Base-by-base conservation (phyloP, 2,888 invertebrate genomes). In the Acleris sparsana region DNA sequence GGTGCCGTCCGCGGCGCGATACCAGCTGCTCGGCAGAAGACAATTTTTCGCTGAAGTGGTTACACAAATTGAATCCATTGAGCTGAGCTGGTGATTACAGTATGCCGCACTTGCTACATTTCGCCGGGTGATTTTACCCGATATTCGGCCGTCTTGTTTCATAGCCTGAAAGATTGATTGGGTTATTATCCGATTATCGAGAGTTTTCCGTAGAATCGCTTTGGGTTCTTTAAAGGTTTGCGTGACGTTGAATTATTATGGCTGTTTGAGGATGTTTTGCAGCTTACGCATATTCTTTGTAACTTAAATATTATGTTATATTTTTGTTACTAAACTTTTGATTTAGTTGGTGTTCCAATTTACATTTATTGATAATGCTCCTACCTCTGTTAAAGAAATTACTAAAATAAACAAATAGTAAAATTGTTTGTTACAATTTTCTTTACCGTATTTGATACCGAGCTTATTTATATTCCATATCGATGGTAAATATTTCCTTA, bases 31-130 rank as follows among this genome's bases (percentile, higher is more conserved):
- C 78, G 72, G 72, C 72, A 74, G 80, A 86, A 39, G 86, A 92
- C 92, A 93, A 93, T 93, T 93, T 92, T 85, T 88, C 93, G 93
- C 89, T 89, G 83, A 87, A 87, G 77, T 86, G 91, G 84, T 80
- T 84, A 77, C 85, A 83, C 82, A 90, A 90, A 92, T 92, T 89
- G 91, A 87, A 92, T 90, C 84, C 83, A 75, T 75, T 75, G 74
- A 84, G 44, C 44, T 86, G 85, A 33, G 83, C 78, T 75, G 72
- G 72, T 82, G 82, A 84, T 84, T 85, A 82, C 78, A 80, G 80
- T 78, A 79, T 75, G 75, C 73, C 75, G 72, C 73, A 73, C 71
- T 75, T 73, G 66, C 16, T 63, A 67, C 72, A 68, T 70, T 65
- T 70, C 67, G 72, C 61, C 67, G 63, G 53, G 18, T 58, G 61